A percentile compares a stretch with the other conserved stretches of the same genome.
Conservation (phyloP, 2,888 invertebrate species). For the Tubiluchus corallicola region DNA sequence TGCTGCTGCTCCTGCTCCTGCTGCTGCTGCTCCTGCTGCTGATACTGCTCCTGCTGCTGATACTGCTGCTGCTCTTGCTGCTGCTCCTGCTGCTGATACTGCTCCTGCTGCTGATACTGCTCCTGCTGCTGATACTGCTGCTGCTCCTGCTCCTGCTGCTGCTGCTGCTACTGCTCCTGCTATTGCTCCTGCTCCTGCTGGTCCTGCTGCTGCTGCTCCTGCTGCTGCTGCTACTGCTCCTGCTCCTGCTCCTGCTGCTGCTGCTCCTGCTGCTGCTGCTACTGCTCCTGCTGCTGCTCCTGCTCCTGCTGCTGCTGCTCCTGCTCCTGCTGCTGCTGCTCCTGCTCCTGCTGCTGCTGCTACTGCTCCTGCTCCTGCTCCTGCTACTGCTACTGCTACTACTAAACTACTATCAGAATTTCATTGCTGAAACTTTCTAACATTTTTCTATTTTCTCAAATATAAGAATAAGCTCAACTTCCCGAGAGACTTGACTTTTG, state of each 20-base stretch:
- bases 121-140: too few relatives aligned
- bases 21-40: neutral
- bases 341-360: too few relatives aligned
- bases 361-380: too few relatives aligned
- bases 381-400: too few relatives aligned
- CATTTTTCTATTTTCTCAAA: too few relatives aligned
- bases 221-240: slow-evolving; percentile 7
- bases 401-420: too few relatives aligned
- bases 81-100: too few relatives aligned
- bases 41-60: too few relatives aligned
- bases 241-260: slow-evolving; percentile 7
- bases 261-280: slow-evolving; percentile 7
- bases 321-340: slow-evolving; percentile 6
- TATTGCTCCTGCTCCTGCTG: slow-evolving; percentile 6
- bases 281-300: slow-evolving; percentile 5
- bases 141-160: slow-evolving; percentile 1
- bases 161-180: slow-evolving; percentile 1
- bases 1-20: slow-evolving; percentile 7
- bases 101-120: too few relatives aligned
- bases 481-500: too few relatives aligned
- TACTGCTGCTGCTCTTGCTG: slow-evolving; percentile 6
- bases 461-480: too few relatives aligned
- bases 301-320: slow-evolving; percentile 6
- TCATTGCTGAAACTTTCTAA: too few relatives aligned
- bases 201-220: slow-evolving; percentile 7